phyloP scores from a whole-genome alignment of 2,113 vertebrate species.

The Mobula birostris region DNA sequence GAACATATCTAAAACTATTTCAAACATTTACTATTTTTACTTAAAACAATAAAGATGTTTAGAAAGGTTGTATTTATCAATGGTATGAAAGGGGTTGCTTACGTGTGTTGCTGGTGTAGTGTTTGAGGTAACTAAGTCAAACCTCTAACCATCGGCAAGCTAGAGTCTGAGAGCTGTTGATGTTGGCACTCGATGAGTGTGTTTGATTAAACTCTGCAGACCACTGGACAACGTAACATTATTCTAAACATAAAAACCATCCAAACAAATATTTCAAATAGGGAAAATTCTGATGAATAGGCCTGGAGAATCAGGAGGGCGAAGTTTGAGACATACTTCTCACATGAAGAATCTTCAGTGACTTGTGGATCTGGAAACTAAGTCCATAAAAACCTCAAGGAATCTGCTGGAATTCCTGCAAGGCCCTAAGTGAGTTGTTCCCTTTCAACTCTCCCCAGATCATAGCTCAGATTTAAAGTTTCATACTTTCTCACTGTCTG shows the following conservation, averaged over 20 bases:
- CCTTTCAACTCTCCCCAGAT: conserved; percentile 61
- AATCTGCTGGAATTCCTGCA: conserved; percentile 56
- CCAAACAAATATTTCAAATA: not conserved
- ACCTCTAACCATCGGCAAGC: not conserved
- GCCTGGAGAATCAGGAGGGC: not conserved
- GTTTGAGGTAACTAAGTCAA: not conserved
- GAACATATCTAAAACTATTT: no score
- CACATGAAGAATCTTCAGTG: not conserved
- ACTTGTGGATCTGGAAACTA: conserved; percentile 52
- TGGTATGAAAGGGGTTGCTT: not conserved
- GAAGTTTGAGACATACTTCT: not conserved
- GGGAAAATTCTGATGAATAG: not conserved
- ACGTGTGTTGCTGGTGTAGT: not conserved
- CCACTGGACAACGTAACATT: not conserved
- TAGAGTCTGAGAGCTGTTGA: not conserved
- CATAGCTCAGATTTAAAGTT: not conserved
- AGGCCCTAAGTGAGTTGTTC: conserved; percentile 59
- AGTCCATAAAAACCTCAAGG: conserved; percentile 58
- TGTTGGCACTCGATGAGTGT: not conserved
- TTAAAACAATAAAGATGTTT: not conserved
- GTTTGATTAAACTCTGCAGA: not conserved
- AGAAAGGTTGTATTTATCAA: not conserved
- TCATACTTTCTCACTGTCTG: not conserved
- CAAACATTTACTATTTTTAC: no score
- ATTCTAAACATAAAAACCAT: not conserved